Percentiles rank a stretch among this genome's conserved stretches.
Conservation (phyloP, 2,888 invertebrate genomes). For the Dynastes grantii region DNA sequence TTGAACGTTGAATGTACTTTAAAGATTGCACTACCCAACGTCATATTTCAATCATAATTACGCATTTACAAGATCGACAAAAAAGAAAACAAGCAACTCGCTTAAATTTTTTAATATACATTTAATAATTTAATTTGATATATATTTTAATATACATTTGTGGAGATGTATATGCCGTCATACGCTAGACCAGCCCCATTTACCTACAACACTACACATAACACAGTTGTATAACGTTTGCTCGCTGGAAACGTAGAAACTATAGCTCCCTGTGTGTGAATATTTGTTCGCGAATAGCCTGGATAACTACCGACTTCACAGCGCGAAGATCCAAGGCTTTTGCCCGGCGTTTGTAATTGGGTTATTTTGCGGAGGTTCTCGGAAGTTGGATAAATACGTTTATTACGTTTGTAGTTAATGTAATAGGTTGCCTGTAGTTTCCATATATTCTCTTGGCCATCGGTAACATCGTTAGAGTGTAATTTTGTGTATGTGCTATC, state of each 20-base stretch:
- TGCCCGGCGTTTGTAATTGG: conserved; percentile 23
- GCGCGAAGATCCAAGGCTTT: neutral
- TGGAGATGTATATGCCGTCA: no score
- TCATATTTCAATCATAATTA: no score
- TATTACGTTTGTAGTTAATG: conserved; percentile 37
- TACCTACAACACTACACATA: neutral
- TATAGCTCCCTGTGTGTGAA: neutral
- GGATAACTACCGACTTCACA: conserved; percentile 12
- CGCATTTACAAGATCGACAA: no score
- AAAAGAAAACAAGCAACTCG: no score
- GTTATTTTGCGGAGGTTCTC: conserved; percentile 28
- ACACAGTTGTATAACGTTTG: conserved; percentile 1
- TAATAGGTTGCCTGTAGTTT: conserved; percentile 25
- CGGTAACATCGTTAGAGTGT: conserved; percentile 6
- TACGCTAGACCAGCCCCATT: no score
- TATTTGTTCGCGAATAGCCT: conserved; percentile 20
- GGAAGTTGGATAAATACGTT: conserved; percentile 26
- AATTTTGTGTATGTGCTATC: conserved; percentile 13
- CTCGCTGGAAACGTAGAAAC: conserved; percentile 2
- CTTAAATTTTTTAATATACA: no score
- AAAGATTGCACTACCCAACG: no score
- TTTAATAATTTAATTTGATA: no score
- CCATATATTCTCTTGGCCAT: neutral
- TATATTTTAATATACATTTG: no score
- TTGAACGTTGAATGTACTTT: no score